phyloP scores from a whole-genome alignment of 2,797 vertebrate species.

The Okamejei kenojei region DNA sequence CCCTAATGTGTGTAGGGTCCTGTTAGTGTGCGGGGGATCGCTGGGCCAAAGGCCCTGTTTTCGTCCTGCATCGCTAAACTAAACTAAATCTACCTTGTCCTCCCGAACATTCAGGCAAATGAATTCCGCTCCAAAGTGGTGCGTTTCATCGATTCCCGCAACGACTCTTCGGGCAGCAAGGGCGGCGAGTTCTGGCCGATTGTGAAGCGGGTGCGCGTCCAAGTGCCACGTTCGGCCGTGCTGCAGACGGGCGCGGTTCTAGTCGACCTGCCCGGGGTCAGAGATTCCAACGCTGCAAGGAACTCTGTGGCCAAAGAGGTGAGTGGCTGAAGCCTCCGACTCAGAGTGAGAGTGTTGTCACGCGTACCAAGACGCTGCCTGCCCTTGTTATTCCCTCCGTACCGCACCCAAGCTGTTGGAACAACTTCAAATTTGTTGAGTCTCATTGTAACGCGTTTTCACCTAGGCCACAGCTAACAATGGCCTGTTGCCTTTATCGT shows the following conservation, averaged over 20 bases:
- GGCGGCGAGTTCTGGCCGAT: constrained; percentile 45
- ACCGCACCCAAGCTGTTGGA: too few relatives aligned
- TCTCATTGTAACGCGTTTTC: too few relatives aligned
- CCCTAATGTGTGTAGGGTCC: too few relatives aligned
- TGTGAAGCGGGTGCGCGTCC: constrained; percentile 42
- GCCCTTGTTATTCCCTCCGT: background rate
- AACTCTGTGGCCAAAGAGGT: constrained; percentile 42
- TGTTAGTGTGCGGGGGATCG: too few relatives aligned
- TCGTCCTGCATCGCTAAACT: too few relatives aligned
- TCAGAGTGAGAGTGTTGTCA: too few relatives aligned
- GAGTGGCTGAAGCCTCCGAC: background rate
- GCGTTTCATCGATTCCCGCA: constrained; percentile 41
- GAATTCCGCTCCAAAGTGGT: constrained; percentile 40
- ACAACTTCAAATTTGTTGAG: too few relatives aligned
- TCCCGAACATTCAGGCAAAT: constrained; percentile 27
- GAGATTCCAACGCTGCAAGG: constrained; percentile 43
- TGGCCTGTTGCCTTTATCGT: too few relatives aligned
- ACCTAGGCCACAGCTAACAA: too few relatives aligned
- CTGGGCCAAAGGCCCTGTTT: too few relatives aligned
- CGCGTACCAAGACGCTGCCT: too few relatives aligned
- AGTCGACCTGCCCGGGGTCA: constrained; percentile 43
- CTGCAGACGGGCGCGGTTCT: constrained; percentile 42
- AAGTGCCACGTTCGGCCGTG: constrained; percentile 34
- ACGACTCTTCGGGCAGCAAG: constrained; percentile 39
- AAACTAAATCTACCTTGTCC: too few relatives aligned